phyloP scores from a whole-genome alignment of 2,113 vertebrate genomes.

The Ciconia maguari region DNA sequence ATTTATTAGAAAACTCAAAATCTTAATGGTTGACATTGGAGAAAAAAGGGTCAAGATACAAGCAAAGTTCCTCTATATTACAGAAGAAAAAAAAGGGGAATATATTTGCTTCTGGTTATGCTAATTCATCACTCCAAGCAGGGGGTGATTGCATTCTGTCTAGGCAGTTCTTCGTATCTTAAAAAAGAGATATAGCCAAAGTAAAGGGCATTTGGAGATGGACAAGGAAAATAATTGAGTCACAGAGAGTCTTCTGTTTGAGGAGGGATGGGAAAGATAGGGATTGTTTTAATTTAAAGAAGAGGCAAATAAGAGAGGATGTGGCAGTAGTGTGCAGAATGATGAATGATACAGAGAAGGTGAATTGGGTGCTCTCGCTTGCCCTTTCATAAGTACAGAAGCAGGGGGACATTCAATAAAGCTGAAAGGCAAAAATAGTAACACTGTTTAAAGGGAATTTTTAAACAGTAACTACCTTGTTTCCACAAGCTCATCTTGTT shows the following conservation, averaged over 20 bases:
- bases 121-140: constrained; percentile 21
- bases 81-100: neutral
- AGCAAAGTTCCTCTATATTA: neutral
- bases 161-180: neutral
- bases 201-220: constrained; percentile 17
- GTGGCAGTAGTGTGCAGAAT: neutral
- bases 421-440: neutral
- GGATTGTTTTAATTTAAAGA: constrained; percentile 38
- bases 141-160: neutral
- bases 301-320: constrained; percentile 16
- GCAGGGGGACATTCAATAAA: neutral
- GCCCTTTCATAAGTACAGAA: neutral
- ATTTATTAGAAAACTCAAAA: neutral
- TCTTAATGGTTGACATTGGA: neutral
- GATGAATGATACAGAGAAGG: constrained; percentile 20
- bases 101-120: constrained; percentile 18
- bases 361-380: neutral
- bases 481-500: neutral
- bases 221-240: constrained; percentile 36
- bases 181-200: constrained; percentile 4
- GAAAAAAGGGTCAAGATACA: neutral
- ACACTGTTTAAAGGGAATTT: neutral
- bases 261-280: constrained; percentile 7
- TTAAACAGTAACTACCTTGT: neutral
- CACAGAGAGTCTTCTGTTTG: constrained; percentile 13